phyloP scores from a whole-genome alignment of 2,113 vertebrate genomes.

The Ailuropoda melanoleuca region DNA sequence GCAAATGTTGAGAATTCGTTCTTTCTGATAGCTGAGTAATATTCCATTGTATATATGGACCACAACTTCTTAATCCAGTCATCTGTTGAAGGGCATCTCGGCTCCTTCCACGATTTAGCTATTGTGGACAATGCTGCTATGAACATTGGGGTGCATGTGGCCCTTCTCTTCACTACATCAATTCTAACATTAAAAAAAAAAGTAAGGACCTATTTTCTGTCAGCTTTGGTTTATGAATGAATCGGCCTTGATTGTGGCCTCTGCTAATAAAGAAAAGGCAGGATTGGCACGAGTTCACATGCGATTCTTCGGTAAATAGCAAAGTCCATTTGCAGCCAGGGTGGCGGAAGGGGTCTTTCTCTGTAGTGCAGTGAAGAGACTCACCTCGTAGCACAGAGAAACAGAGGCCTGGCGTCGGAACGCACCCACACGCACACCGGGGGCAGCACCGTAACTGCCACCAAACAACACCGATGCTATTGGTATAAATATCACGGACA shows the following conservation, averaged over 20 bases:
- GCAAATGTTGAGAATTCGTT: no score
- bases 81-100: no score
- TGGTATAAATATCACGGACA: neutral
- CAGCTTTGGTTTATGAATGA: neutral
- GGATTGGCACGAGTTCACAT: neutral
- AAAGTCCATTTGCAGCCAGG: neutral
- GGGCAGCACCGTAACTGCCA: neutral
- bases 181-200: neutral
- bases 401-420: no score
- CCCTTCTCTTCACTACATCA: no score
- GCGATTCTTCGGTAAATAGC: neutral
- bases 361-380: neutral
- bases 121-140: no score
- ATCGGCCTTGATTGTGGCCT: neutral
- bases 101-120: no score
- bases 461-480: neutral
- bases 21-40: no score
- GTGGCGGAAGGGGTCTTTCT: neutral
- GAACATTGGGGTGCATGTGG: no score
- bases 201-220: neutral
- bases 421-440: accelerated
- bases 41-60: no score
- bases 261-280: neutral
- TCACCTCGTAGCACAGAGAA: neutral
- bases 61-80: no score